Base-by-base conservation (phyloP, 2,888 invertebrate genomes). In the Lasioglossum villosulum region DNA sequence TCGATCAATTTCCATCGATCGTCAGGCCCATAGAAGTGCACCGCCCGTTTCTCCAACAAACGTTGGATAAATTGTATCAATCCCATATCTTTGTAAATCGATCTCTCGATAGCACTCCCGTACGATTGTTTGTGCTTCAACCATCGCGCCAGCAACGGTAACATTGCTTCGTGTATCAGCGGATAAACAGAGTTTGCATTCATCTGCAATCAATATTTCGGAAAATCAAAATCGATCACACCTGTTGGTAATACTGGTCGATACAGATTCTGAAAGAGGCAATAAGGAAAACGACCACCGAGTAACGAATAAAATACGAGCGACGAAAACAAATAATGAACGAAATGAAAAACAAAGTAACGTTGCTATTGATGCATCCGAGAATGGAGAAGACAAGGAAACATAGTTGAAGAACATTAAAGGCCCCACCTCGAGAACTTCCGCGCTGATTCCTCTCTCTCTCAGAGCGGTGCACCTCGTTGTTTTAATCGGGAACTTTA, bases 131-230 rank as follows among this genome's bases (percentile, higher is more conserved):
- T 97, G 92, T 97, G 96, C 84, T 97, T 96, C 76, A 97, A 95
- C 94, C 97, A 97, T 83, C 96, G 95, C 10, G 97, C 96, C 93
- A 96, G 97, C 4, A 97, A 94, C 2, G 96, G 94, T 4, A 97
- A 87, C 14, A 96, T 96, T 75, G 96, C 96, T 92, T 97, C 97
- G 89, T 97, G 97, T 86, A 97, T 95, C 3, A 97, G 87, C 0
- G 97, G 97, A 93, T 97, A 97, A 0, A 96, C 96, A 0, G 97
- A 97, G 86, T 94, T 94, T 12, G 93, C 93, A 80, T 94, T 94
- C 73, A 92, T 87, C 94, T 94, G 86, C 2, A 88, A 88, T 66
- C 42, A 10, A 71, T 27, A 10, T 66, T 2, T 37, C 10, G 19
- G 34, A 23, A 23, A 37, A 37, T 37, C 1, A 37, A 34, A 4